Percentiles rank a stretch among this genome's conserved stretches.
phyloP scores from a whole-genome alignment of 1,140 invertebrate species.

The Drosophila pruinosa region DNA sequence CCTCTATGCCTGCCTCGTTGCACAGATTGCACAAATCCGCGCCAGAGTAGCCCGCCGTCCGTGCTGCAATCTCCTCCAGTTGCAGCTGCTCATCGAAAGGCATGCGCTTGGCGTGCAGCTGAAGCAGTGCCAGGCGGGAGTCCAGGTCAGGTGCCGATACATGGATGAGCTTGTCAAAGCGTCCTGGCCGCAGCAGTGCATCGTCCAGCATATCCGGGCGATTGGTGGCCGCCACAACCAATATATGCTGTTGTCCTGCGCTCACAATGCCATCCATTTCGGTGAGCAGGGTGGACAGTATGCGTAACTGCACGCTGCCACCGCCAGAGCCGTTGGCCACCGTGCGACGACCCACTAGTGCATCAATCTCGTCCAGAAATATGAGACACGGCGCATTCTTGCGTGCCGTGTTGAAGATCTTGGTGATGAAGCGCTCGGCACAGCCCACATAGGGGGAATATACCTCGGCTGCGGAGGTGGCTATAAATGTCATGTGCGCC shows the following conservation, averaged over 20 bases:
- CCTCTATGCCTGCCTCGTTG: constrained; percentile 88
- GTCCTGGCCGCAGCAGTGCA: constrained; percentile 89
- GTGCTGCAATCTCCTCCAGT: constrained; percentile 85
- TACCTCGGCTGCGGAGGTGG: constrained; percentile 87
- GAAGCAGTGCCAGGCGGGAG: constrained; percentile 86
- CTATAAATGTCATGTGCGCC: constrained; percentile 86
- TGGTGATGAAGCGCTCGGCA: constrained; percentile 85
- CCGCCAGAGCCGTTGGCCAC: constrained; percentile 59
- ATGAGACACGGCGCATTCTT: constrained; percentile 87
- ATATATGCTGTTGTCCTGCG: constrained; percentile 81
- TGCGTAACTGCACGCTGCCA: constrained; percentile 85
- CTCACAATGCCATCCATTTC: constrained; percentile 88
- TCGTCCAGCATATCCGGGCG: constrained; percentile 91
- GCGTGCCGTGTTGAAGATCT: constrained; percentile 88
- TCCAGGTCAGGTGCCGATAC: constrained; percentile 88
- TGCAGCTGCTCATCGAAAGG: constrained; percentile 86
- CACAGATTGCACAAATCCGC: constrained; percentile 90
- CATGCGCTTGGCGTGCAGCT: constrained; percentile 86
- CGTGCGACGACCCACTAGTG: constrained; percentile 85
- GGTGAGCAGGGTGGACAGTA: constrained; percentile 87
- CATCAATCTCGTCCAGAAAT: constrained; percentile 91
- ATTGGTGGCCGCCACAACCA: constrained; percentile 90
- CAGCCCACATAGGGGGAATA: constrained; percentile 88
- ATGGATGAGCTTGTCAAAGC: constrained; percentile 90
- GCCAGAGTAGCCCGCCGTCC: constrained; percentile 89